Evolutionary conservation across 2,113 vertebrate genomes (phyloP), one percentile per base, ranked within the genome.

Genomic region (Pseudopodoces humilis): DNA sequence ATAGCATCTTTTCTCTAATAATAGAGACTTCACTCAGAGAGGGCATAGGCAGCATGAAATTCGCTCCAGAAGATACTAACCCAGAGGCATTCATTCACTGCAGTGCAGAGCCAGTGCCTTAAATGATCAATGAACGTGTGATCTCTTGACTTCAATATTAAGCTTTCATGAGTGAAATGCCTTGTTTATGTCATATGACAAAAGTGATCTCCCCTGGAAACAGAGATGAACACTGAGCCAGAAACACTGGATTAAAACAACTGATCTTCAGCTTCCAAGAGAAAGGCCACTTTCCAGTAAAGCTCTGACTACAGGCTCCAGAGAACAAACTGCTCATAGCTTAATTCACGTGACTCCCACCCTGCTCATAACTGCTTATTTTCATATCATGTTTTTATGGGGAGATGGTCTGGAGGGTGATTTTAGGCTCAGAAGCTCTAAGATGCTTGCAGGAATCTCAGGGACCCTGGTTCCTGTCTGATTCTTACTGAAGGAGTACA

Each of bases 1-100:
- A 97, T 95, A 97, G 74, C 9, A 3, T 63, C 87, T 84, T 80
- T 44, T 30, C 62, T 94, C 89, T 85, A 97, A 93, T 56, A 92
- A 94, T 92, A 91, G 70, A 65, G 11, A 28, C 44, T 78, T 9
- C 2, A 14, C 44, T 74, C 68, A 31, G 77, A 1, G 1, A 41
- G 27, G 64, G 28, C 53, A 39, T 6, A 47, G 80, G 82, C 89
- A 75, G 84, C 0, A 0, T 71, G 84, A 95, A 92, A 74, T 93
- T 85, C 30, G 0, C 64, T 90, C 76, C 75, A 88, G 69, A 86
- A 74, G 77, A 30, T 11, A 58, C 44, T 21, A 30, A 31, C 28
- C 24, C 2, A 0, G 13, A 78, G 52, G 52, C 44, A 33, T 72
- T 70, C 43, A 43, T 81, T 88, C 67, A 76, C 37, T 56, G 46